Percentiles rank a stretch among this genome's conserved stretches.
Conservation (phyloP, 2,888 invertebrate genomes). For the Eupithecia inturbata region DNA sequence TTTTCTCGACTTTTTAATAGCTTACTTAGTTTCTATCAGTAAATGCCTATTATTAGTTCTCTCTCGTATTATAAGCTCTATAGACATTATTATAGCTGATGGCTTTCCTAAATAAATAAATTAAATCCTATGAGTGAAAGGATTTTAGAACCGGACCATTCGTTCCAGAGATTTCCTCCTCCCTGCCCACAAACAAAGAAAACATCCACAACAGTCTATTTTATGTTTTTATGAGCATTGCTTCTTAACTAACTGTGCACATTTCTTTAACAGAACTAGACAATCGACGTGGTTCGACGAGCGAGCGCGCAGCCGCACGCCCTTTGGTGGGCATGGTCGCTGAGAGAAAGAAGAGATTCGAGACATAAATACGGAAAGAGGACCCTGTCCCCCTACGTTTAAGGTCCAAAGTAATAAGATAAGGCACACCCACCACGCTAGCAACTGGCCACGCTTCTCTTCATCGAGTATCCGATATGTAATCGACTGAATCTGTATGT, state of each 20-base stretch:
- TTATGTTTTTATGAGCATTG: neutral
- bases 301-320: slow-evolving; percentile 72
- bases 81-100: neutral
- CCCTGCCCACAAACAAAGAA: neutral
- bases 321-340: slow-evolving; percentile 89
- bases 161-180: neutral
- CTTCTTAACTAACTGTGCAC: neutral
- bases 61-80: neutral
- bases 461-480: slow-evolving; percentile 45
- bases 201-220: neutral
- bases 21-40: no score
- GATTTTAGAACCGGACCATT: neutral
- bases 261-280: slow-evolving; percentile 69
- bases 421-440: slow-evolving; percentile 73
- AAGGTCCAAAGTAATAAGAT: slow-evolving; percentile 44
- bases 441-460: slow-evolving; percentile 73
- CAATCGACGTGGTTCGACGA: slow-evolving; percentile 70
- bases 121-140: neutral
- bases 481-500: slow-evolving; percentile 45
- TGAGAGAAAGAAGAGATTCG: slow-evolving; percentile 88
- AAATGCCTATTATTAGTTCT: no score
- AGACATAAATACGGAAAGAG: slow-evolving; percentile 56
- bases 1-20: no score
- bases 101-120: neutral
- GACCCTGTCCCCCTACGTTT: slow-evolving; percentile 33